phyloP scores from a whole-genome alignment of 2,113 vertebrate species.

The Rhinopomastus cyanomelas region DNA sequence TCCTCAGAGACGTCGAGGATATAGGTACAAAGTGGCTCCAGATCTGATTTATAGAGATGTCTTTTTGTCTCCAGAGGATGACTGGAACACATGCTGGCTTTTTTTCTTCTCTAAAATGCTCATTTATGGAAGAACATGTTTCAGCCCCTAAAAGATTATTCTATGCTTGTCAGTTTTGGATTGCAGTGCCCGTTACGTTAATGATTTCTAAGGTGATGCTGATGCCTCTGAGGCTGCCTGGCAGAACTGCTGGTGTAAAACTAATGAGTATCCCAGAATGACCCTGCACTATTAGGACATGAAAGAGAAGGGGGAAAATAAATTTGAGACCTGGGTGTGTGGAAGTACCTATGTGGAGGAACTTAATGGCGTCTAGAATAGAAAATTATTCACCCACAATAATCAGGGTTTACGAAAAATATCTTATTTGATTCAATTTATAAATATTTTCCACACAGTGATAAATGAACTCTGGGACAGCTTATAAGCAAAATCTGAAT shows the following conservation, averaged over 20 bases:
- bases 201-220: conserved; percentile 77
- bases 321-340: conserved; percentile 61
- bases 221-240: conserved; percentile 65
- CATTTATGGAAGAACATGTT: conserved; percentile 69
- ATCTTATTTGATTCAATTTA: conserved; percentile 74
- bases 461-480: conserved; percentile 33
- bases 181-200: conserved; percentile 54
- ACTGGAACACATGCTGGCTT: background rate
- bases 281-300: conserved; percentile 38
- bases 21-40: background rate
- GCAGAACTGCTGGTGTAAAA: conserved; percentile 69
- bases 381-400: conserved; percentile 74
- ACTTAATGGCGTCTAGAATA: conserved; percentile 62
- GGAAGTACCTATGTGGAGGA: conserved; percentile 57
- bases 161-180: conserved; percentile 71
- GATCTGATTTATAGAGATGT: conserved; percentile 35
- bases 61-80: conserved; percentile 41
- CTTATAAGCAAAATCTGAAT: conserved; percentile 44
- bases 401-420: conserved; percentile 63
- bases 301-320: conserved; percentile 40
- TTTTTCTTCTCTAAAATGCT: conserved; percentile 48
- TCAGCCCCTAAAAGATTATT: conserved; percentile 68
- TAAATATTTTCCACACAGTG: conserved; percentile 64
- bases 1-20: background rate
- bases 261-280: conserved; percentile 74